phyloP scores from a whole-genome alignment of 2,888 invertebrate genomes.

The Unio pictorum region DNA sequence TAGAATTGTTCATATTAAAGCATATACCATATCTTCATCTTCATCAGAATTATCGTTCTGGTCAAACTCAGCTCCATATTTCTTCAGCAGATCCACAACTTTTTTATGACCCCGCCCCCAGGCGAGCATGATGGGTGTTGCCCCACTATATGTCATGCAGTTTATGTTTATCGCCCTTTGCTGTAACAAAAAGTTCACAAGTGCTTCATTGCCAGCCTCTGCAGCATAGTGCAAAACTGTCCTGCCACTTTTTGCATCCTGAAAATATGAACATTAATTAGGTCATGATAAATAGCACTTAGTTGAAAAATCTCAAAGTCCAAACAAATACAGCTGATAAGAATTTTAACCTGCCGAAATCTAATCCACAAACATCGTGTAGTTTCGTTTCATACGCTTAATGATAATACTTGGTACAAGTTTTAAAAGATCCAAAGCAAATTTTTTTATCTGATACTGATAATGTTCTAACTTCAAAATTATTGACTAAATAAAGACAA shows the following conservation, averaged over 20 bases:
- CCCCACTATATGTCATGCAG: conserved; percentile 54
- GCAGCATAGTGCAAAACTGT: conserved; percentile 60
- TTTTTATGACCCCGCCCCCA: conserved; percentile 43
- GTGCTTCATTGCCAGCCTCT: conserved; percentile 43
- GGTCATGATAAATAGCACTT: neutral
- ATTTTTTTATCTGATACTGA: too few relatives aligned
- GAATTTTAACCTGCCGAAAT: too few relatives aligned
- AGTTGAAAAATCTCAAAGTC: neutral
- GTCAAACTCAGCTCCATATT: conserved; percentile 41
- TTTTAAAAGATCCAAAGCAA: too few relatives aligned
- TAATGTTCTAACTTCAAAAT: too few relatives aligned
- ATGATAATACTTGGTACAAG: too few relatives aligned
- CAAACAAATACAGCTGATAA: too few relatives aligned
- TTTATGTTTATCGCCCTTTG: conserved; percentile 39
- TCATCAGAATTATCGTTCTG: conserved; percentile 25
- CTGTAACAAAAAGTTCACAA: conserved; percentile 41
- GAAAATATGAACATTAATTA: conserved; percentile 5
- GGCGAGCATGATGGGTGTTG: conserved; percentile 54
- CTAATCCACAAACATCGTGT: too few relatives aligned
- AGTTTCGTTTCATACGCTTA: too few relatives aligned
- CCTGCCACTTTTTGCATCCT: conserved; percentile 62
- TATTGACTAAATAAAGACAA: too few relatives aligned
- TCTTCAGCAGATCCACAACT: conserved; percentile 32
- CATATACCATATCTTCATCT: conserved; percentile 37
- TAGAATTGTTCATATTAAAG: too few relatives aligned